Conservation (phyloP, 2,888 invertebrate species). For the Drosophila testacea region DNA sequence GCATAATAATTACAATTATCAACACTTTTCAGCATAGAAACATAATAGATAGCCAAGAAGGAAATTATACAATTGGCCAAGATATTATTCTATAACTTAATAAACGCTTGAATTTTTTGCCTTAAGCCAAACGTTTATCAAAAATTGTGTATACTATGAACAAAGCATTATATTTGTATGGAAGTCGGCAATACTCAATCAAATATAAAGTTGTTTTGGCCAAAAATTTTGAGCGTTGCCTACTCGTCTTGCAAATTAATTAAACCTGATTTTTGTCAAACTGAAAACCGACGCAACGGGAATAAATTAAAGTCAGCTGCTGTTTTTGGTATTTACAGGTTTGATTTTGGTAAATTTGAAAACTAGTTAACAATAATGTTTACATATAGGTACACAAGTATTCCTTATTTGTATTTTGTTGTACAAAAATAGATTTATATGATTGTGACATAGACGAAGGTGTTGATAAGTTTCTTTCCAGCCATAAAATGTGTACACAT, state of each 20-base stretch:
- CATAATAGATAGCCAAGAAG: not conserved
- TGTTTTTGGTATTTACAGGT: constrained; percentile 34
- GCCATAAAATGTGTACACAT: constrained; percentile 35
- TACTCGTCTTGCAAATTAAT: constrained; percentile 43
- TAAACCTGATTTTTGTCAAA: constrained; percentile 41
- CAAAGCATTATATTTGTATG: not conserved
- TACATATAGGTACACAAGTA: constrained; percentile 1
- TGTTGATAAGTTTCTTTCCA: constrained; percentile 33
- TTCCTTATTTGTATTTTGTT: constrained; percentile 16
- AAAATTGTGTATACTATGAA: not conserved
- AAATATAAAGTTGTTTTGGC: constrained; percentile 36
- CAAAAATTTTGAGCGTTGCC: constrained; percentile 25
- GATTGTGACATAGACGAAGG: constrained; percentile 12
- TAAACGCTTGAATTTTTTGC: constrained; percentile 1
- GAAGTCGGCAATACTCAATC: constrained; percentile 13
- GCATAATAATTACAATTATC: not conserved
- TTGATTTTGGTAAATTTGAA: constrained; percentile 21
- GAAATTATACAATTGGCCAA: not conserved
- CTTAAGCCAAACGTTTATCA: constrained; percentile 6
- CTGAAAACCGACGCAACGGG: constrained; percentile 32
- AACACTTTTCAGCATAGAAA: not conserved
- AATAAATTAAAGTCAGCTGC: constrained; percentile 40
- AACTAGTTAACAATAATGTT: constrained; percentile 53
- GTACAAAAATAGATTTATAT: constrained; percentile 50
- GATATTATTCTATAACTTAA: not conserved